Percentiles rank a stretch among this genome's conserved stretches.
Conservation (phyloP, 2,888 invertebrate genomes). For the Noctua pronuba region DNA sequence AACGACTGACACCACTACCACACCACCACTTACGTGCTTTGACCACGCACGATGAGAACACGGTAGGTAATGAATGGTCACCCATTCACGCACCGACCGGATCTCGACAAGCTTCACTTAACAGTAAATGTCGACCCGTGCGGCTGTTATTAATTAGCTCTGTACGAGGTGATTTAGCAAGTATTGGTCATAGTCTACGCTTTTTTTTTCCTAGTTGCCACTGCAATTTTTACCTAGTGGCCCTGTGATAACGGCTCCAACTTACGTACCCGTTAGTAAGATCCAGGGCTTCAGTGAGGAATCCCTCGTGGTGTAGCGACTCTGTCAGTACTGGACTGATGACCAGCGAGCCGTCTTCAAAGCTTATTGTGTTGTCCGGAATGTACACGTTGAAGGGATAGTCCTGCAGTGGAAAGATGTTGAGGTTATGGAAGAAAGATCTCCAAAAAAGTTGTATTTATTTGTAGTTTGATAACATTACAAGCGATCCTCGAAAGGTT, state of each 20-base stretch:
- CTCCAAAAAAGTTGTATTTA: neutral
- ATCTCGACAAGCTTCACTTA: no score
- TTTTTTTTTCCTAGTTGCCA: no score
- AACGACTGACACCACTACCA: no score
- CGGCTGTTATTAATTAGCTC: no score
- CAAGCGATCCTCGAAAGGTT: neutral
- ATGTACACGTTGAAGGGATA: slow-evolving; percentile 92
- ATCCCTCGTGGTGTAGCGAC: slow-evolving; percentile 85
- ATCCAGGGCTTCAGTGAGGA: slow-evolving; percentile 83
- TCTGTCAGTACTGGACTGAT: slow-evolving; percentile 91
- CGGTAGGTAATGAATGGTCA: no score
- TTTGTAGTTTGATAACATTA: neutral
- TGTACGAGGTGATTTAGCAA: no score
- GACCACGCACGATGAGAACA: no score
- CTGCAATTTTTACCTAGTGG: no score
- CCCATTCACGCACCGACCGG: no score
- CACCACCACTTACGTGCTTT: no score
- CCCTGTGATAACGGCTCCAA: neutral
- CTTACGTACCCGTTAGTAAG: slow-evolving; percentile 64
- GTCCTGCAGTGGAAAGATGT: slow-evolving; percentile 44
- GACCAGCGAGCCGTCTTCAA: slow-evolving; percentile 89
- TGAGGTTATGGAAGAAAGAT: neutral
- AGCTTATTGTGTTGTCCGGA: slow-evolving; percentile 89
- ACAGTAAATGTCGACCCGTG: no score
- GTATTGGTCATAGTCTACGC: no score